Conservation (phyloP, 2,797 vertebrate species). For the Selene dorsalis region DNA sequence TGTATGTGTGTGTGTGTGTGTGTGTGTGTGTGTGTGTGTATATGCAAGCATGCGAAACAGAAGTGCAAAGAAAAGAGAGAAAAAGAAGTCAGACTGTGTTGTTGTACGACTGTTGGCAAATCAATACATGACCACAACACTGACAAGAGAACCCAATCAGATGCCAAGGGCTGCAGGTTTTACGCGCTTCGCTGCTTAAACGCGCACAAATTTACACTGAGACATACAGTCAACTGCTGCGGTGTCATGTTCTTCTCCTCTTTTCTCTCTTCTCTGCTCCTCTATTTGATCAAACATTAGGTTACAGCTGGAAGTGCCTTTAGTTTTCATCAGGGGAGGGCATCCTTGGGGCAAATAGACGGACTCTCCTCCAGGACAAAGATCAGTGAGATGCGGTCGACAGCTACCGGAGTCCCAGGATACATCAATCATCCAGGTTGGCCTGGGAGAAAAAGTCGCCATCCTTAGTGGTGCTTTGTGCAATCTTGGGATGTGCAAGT, state of each 20-base stretch:
- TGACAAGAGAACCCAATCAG: slow-evolving; percentile 57
- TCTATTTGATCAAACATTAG: slow-evolving; percentile 28
- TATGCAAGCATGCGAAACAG: slow-evolving; percentile 21
- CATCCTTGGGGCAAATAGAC: slow-evolving; percentile 31
- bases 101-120: slow-evolving; percentile 59
- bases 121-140: slow-evolving; percentile 76
- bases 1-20: slow-evolving; percentile 23
- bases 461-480: neutral
- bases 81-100: slow-evolving; percentile 56
- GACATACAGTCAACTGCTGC: slow-evolving; percentile 7
- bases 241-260: neutral
- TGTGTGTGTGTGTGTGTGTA: slow-evolving; percentile 23
- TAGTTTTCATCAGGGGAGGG: slow-evolving; percentile 43
- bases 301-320: slow-evolving; percentile 24
- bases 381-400: slow-evolving; percentile 35
- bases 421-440: slow-evolving; percentile 53
- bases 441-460: slow-evolving; percentile 22
- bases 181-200: slow-evolving; percentile 8
- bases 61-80: slow-evolving; percentile 44
- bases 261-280: slow-evolving; percentile 7
- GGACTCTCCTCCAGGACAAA: slow-evolving; percentile 48
- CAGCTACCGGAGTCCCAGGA: slow-evolving; percentile 49
- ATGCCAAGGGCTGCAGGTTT: slow-evolving; percentile 49
- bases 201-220: slow-evolving; percentile 25
- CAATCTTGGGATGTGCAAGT: neutral